Conservation (phyloP, 2,797 vertebrate genomes). For the Pyrrhura leucotis region DNA sequence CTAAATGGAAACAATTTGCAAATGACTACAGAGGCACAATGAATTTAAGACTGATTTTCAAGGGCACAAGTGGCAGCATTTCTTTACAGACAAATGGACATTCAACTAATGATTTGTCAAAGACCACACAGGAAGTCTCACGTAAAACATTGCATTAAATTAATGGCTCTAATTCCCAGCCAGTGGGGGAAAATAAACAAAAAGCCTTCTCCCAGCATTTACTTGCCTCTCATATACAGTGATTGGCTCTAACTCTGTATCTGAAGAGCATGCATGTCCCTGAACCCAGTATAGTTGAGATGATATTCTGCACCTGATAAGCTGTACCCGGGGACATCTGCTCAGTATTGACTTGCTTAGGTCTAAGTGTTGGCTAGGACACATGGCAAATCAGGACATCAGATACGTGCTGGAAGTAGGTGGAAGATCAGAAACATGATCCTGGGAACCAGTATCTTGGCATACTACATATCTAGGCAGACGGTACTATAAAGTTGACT, state of each 20-base stretch:
- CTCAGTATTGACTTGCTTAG: constrained; percentile 37
- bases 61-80: neutral
- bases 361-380: neutral
- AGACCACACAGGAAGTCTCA: neutral
- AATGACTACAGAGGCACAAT: neutral
- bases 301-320: neutral
- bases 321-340: neutral
- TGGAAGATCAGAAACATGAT: constrained; percentile 52
- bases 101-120: neutral
- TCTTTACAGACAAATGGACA: neutral
- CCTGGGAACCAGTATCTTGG: constrained; percentile 5
- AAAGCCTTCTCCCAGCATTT: neutral
- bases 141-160: neutral
- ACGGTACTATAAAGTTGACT: neutral
- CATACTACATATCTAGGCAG: neutral
- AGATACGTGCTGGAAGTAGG: constrained; percentile 14
- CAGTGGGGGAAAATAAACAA: neutral
- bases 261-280: neutral
- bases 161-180: neutral
- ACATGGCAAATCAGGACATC: constrained; percentile 22
- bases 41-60: neutral
- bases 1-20: neutral
- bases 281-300: neutral
- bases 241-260: neutral
- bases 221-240: neutral